Evolutionary conservation across 2,888 invertebrate genomes (phyloP), one percentile per base, ranked within the genome.

Genomic region (Temnothorax rugatulus): DNA sequence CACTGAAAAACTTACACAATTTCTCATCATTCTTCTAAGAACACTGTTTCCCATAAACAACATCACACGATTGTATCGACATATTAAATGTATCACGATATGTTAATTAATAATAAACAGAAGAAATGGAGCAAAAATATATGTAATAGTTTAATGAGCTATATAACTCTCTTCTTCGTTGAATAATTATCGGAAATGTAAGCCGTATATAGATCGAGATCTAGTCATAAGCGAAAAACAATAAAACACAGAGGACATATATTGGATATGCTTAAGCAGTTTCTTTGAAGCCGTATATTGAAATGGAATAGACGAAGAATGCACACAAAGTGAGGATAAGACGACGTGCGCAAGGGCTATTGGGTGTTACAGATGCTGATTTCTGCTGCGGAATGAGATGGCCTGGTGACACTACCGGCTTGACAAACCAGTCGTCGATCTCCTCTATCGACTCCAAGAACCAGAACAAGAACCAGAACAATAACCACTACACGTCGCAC

Each of bases 301-400:
- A 69, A 52, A 21, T 57, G 68, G 61, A 63, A 69, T 63, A 50
- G n/a, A 71, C 57, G 50, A 50, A 76, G 75, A 81, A 79, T 64
- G 47, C 76, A 77, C 76, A 77, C 84, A 73, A 83, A 86, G 86
- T 85, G 86, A 82, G 86, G 86, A 87, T 89, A 89, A 89, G 61
- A 61, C 61, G 88, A 90, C 90, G 89, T 90, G 88, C 91, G 91
- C 90, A 92, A 92, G 88, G 90, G 91, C 82, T 93, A 91, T 94
- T 94, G 94, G 96, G 95, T 96, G 96, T 97, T 97, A 95, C 97
- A 97, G 97, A 97, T 97, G 97, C 97, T 95, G 97, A 97, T 96
- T 97, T 97, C 96, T 97, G 97, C 97, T 97, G 97, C 96, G 97
- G 97, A 95, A 96, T 97, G 95, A 97, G 96, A 94, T 96, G 97